phyloP scores from a whole-genome alignment of 1,140 invertebrate genomes.

The Hylaeus anthracinus region DNA sequence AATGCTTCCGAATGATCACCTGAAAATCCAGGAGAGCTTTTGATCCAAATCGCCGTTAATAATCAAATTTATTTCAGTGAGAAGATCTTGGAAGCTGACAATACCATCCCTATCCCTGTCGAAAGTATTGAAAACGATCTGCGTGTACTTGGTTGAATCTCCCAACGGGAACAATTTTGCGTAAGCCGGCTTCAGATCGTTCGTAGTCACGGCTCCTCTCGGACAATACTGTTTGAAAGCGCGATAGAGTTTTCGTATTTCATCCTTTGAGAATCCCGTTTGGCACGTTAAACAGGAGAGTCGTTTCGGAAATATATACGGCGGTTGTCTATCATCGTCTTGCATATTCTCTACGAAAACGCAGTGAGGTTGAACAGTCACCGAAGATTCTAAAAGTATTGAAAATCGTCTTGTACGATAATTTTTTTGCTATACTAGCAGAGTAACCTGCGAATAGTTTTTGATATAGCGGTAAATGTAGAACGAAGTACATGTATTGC shows the following conservation, averaged over 20 bases:
- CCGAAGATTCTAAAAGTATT: conserved; percentile 49
- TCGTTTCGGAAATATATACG: conserved; percentile 65
- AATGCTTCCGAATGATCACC: conserved; percentile 49
- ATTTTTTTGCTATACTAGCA: conserved; percentile 9
- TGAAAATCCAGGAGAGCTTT: conserved; percentile 75
- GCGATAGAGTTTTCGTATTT: conserved; percentile 71
- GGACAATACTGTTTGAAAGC: conserved; percentile 75
- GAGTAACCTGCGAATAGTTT: neutral
- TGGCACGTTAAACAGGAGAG: conserved; percentile 57
- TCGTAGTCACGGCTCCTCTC: conserved; percentile 61
- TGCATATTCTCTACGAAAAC: conserved; percentile 55
- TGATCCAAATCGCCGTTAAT: conserved; percentile 69
- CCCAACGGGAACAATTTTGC: conserved; percentile 74
- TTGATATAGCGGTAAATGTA: no score
- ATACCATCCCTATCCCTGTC: conserved; percentile 71
- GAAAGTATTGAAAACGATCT: conserved; percentile 73
- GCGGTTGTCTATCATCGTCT: conserved; percentile 48
- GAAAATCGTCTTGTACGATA: conserved; percentile 34
- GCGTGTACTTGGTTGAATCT: conserved; percentile 70
- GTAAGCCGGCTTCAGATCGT: conserved; percentile 70
- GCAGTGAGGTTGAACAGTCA: conserved; percentile 31
- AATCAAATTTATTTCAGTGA: conserved; percentile 64
- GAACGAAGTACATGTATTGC: no score
- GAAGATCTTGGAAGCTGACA: conserved; percentile 72
- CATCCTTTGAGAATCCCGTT: conserved; percentile 71